Evolutionary conservation across 2,888 invertebrate species (phyloP).

Genomic region (Phalera bucephala): DNA sequence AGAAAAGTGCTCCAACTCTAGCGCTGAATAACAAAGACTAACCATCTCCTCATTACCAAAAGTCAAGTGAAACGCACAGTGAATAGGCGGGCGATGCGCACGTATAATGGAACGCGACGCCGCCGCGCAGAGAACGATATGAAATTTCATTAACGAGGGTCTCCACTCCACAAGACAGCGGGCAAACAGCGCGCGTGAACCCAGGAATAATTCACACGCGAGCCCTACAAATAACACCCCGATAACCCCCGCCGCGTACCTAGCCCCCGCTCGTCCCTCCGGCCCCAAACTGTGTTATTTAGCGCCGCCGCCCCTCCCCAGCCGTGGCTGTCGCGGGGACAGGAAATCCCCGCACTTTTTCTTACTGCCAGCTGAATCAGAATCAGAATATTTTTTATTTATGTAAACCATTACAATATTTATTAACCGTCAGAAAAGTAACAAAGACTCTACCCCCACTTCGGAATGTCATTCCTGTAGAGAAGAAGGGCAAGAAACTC

Average conservation of each 20-base stretch:
- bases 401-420: no score
- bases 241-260: conserved; percentile 34
- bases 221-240: conserved; percentile 79
- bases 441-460: no score
- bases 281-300: conserved; percentile 80
- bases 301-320: conserved; percentile 63
- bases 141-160: conserved; percentile 81
- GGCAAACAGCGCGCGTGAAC: conserved; percentile 79
- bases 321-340: conserved; percentile 56
- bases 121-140: conserved; percentile 62
- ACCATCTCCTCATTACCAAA: conserved; percentile 29
- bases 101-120: conserved; percentile 59
- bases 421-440: no score
- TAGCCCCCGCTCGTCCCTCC: conserved; percentile 31
- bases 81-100: conserved; percentile 54
- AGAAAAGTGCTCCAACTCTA: background rate
- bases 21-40: conserved; percentile 21
- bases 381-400: no score
- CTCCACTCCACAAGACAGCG: conserved; percentile 68
- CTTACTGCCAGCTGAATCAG: conserved; percentile 71
- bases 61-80: conserved; percentile 70
- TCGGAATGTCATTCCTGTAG: no score
- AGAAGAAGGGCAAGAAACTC: no score
- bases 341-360: conserved; percentile 79
- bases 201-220: conserved; percentile 83